Percentiles rank a stretch among this genome's conserved stretches.
Conservation (phyloP, 2,113 vertebrate genomes). For the Thunnus maccoyii region DNA sequence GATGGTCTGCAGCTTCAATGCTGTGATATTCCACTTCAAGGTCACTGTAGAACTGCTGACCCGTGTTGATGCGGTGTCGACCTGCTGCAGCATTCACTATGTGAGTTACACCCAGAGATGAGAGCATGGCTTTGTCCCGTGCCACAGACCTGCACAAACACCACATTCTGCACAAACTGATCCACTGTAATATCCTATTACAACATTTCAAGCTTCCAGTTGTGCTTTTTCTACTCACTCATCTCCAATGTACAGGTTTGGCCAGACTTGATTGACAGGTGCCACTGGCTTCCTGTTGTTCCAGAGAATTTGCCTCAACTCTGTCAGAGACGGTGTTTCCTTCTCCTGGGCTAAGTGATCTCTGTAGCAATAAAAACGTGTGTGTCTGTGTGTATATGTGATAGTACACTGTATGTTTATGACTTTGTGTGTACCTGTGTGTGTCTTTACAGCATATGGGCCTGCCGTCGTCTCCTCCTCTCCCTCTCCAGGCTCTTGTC, state of each 20-base stretch:
- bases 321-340: constrained; percentile 47
- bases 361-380: constrained; percentile 48
- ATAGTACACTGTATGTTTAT: constrained; percentile 3
- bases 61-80: constrained; percentile 84
- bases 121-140: constrained; percentile 84
- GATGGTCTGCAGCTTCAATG: constrained; percentile 88
- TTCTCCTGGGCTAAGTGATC: constrained; percentile 40
- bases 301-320: constrained; percentile 67
- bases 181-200: neutral
- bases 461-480: constrained; percentile 61
- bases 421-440: constrained; percentile 11
- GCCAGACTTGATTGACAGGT: constrained; percentile 64
- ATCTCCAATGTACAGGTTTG: constrained; percentile 62
- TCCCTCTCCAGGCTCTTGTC: constrained; percentile 80
- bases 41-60: constrained; percentile 85
- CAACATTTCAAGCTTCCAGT: neutral
- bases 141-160: constrained; percentile 66
- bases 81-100: constrained; percentile 87
- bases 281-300: constrained; percentile 58
- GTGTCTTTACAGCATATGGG: constrained; percentile 70
- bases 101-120: constrained; percentile 86
- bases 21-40: constrained; percentile 83
- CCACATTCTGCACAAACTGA: neutral
- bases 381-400: constrained; percentile 16
- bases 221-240: constrained; percentile 46